Evolutionary conservation across 2,113 vertebrate genomes (phyloP), one percentile per base, ranked within the genome.

Genomic region (Ellobius talpinus): DNA sequence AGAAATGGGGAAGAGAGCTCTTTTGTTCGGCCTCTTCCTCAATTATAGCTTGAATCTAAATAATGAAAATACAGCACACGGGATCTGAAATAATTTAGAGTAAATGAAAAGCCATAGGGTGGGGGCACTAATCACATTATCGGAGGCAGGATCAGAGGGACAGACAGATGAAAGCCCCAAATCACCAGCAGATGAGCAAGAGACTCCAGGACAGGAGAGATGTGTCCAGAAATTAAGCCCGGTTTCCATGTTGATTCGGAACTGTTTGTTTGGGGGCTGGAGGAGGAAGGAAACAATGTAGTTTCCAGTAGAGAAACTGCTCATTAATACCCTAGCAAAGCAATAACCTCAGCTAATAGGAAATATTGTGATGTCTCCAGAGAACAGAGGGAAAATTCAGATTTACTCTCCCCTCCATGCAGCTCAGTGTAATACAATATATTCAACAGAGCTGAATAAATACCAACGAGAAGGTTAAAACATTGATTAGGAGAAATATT

Each of bases 391-490:
- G 94, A 94, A 87, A 87, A 97, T 74, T 95, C 78, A 97, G 97
- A 97, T 96, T 73, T 87, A 45, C 88, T 93, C 96, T 91, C 74
- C 95, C 90, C 82, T 93, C 97, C 96, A 76, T 42, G 76, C 91
- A 92, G 94, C 96, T 95, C 72, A 85, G 84, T 94, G 98, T 92
- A 93, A 85, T 45, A 7, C 76, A 90, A 93, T 97, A 94, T 95
- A 95, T 96, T 93, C 97, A 96, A 97, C 73, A 92, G 95, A 94
- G 65, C 86, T 92, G 94, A 95, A 97, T 97, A 98, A 98, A 98
- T 96, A 98, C 58, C 96, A 97, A 98, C 87, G 98, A 95, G 96
- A 92, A 98, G 97, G 96, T 97, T 97, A 90, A 98, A 98, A 97
- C 96, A 98, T 77, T 97, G 98, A 98, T 97, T 94, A 89, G 96